These are phyloP conservation scores for Osedax fenrisi DNA, from an alignment of 2,888 invertebrate genomes.

Conservation along the genomic window DNA sequence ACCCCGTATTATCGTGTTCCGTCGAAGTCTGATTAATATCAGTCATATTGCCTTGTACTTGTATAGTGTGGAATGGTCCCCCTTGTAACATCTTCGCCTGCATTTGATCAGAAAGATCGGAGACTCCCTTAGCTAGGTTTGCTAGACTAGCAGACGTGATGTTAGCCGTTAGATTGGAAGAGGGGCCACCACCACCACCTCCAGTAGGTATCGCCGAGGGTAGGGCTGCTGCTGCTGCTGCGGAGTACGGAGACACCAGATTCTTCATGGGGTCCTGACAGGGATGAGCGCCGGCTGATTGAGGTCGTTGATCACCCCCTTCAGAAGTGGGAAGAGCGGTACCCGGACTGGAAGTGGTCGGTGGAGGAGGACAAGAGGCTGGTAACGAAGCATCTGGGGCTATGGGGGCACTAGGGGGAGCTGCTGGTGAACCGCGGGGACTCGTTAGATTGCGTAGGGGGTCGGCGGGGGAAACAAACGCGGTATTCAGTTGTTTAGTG, in stretches of 20 bases:
- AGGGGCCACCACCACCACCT: too few relatives aligned
- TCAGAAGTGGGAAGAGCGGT: conserved; percentile 40
- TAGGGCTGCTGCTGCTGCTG: conserved; percentile 8
- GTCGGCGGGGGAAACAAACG: conserved; percentile 51
- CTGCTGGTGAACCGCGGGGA: conserved; percentile 8
- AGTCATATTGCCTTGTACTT: conserved; percentile 45
- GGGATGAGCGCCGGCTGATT: conserved; percentile 12
- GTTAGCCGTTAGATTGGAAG: conserved; percentile 40
- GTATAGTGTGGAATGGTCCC: conserved; percentile 50
- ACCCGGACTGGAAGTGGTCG: conserved; percentile 20
- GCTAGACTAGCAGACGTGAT: conserved; percentile 49
- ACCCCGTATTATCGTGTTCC: background rate
- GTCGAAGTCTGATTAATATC: conserved; percentile 37
- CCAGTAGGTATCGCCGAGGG: conserved; percentile 34
- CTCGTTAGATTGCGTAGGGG: background rate
- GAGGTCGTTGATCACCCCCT: conserved; percentile 35
- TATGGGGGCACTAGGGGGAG: conserved; percentile 14
- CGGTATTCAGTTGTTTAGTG: conserved; percentile 85
- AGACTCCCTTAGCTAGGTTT: conserved; percentile 49
- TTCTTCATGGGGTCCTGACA: conserved; percentile 21
- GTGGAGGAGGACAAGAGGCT: conserved; percentile 25
- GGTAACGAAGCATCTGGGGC: conserved; percentile 33
- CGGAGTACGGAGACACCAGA: conserved; percentile 26
- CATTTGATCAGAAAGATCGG: conserved; percentile 49
- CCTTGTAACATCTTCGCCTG: conserved; percentile 51